Evolutionary conservation across 2,888 invertebrate species (phyloP), one percentile per base, ranked within the genome.

Genomic region (Mimumesa dahlbomi): DNA sequence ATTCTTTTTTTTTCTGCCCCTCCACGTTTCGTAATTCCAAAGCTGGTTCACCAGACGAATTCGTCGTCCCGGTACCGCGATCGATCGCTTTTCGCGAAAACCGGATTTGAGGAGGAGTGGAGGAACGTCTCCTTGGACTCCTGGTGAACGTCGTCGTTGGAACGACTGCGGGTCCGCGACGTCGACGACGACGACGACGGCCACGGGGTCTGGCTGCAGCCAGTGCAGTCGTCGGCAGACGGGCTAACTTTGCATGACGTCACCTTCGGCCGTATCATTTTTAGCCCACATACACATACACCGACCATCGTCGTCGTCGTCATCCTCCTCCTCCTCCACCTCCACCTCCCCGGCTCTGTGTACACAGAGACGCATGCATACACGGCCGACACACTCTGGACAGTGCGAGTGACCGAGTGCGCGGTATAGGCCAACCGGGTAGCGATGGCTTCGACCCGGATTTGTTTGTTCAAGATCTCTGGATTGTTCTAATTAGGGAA

Each of bases 221-320:
- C 65, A 57, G 71, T 73, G 72, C 76, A 79, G 68, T 79, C 70
- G 70, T 70, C 73, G 68, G 73, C 73, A 75, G 73, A 79, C 72
- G 57, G 73, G 62, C 73, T 73, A 79, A 79, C 73, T 73, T 57
- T 58, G 57, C 73, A 77, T 85, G 86, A 84, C 83, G 85, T 84
- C 85, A 85, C 69, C 72, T 63, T 62, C 61, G 74, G 79, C 80
- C 4, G 82, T 80, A 85, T 85, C 86, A 84, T 86, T 85, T 85
- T 85, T 85, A 86, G 85, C 82, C 79, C 73, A 79, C 77, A 83
- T 82, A 77, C 56, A 81, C 73, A 64, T 19, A 31, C 38, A 50
- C 53, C 25, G 50, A 21, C 18, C 34, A 14, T 18, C 43, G 25
- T 14, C 13, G 13, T 29, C 29, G 13, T 14, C 18, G 7, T 19